Conservation (phyloP, 2,797 vertebrate genomes). For the Alosa sapidissima region DNA sequence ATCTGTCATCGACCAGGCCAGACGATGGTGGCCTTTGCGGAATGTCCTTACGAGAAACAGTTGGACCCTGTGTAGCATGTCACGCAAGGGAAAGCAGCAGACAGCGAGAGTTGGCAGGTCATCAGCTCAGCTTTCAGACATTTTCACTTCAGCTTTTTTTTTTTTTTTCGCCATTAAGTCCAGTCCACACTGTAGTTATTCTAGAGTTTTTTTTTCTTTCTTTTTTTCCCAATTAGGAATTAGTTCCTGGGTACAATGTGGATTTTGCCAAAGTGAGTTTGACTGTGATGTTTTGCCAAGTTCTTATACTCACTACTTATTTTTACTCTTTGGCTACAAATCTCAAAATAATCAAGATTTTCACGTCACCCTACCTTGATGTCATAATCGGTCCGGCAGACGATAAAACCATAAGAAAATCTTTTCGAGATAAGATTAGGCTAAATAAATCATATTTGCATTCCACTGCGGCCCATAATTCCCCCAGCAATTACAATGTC, state of each 20-base stretch:
- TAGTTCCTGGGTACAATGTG: not conserved
- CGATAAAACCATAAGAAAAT: constrained; percentile 9
- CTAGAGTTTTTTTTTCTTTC: not conserved
- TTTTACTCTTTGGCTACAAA: constrained; percentile 1
- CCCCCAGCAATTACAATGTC: constrained; percentile 9
- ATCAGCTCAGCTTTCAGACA: not conserved
- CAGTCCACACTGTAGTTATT: not conserved
- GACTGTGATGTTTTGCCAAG: constrained; percentile 13
- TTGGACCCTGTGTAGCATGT: not conserved
- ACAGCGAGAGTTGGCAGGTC: not conserved
- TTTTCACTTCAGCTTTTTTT: not conserved
- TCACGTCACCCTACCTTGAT: constrained; percentile 9
- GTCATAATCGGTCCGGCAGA: constrained; percentile 16
- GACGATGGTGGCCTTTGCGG: not conserved
- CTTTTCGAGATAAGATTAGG: constrained; percentile 16
- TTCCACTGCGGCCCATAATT: not conserved
- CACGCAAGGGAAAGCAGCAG: not conserved
- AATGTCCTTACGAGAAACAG: not conserved
- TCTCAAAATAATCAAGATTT: constrained; percentile 15
- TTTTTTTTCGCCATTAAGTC: not conserved
- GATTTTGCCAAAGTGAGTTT: not conserved
- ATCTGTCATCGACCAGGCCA: not conserved
- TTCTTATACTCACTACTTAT: not conserved
- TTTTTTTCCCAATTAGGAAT: constrained; percentile 12
- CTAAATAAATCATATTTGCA: not conserved